Evolutionary conservation across 1,140 invertebrate species (phyloP), one percentile per base, ranked within the genome.

Genomic region (Ridgeia piscesae): DNA sequence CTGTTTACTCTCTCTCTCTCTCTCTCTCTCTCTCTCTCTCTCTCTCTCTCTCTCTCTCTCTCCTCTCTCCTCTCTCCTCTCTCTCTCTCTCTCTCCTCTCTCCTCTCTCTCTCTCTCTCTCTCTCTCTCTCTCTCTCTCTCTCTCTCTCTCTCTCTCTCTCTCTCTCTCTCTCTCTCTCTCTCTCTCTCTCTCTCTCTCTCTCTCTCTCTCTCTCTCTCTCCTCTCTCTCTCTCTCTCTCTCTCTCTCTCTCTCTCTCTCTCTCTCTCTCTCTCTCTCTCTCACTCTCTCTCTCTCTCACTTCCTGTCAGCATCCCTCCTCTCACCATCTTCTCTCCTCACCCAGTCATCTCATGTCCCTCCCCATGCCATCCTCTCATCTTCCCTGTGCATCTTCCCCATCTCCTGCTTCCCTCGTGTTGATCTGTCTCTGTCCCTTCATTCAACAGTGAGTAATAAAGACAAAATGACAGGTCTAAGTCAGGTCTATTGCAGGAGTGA

Each of bases 201-300:
- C 91, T 91, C 91, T 91, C 91, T 91, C n/a, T 91, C 33, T 91
- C 91, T 91, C n/a, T 91, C 91, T 91, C 91, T 91, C 33, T 89
- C 33, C 27, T 89, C 89, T 89, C 89, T 89, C 34, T 89, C 33
- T 33, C 34, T 35, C 89, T 89, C 34, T 89, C 34, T 89, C 91
- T 91, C 91, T 35, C 91, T 91, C 91, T 91, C 91, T 91, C 91
- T 91, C 91, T 91, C 91, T 91, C 91, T 91, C 91, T 91, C 91
- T 91, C 91, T 91, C 33, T 91, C 91, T 91, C 91, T 91, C 91
- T 91, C 33, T 91, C 91, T 91, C 91, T 91, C 91, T 91, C 91
- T 91, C 91, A 21, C 33, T 91, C 91, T 91, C 91, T 91, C 91
- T 91, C 91, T 91, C n/a, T 91, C 33, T 91, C 91, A 21, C n/a